These are phyloP conservation scores for Carassius carassius DNA, from an alignment of 2,113 vertebrate genomes.

Conservation along the genomic window DNA sequence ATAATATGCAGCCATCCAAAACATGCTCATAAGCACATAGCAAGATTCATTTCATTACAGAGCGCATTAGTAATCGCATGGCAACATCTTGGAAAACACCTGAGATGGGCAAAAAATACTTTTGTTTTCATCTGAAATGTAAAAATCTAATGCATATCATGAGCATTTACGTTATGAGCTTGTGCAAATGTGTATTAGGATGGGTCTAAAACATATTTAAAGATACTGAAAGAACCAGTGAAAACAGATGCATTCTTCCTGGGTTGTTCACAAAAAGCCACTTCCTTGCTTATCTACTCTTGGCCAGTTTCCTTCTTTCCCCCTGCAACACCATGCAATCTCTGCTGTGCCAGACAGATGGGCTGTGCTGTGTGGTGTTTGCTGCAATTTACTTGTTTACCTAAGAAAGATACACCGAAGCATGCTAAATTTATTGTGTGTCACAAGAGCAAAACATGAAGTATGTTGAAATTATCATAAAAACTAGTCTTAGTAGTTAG, in stretches of 20 bases:
- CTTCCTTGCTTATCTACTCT: background rate
- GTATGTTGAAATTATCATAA: background rate
- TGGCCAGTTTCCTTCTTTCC: background rate
- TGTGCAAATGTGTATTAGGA: background rate
- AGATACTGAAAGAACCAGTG: background rate
- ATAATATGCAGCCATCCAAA: too few species aligned
- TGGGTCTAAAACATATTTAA: background rate
- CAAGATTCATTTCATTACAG: too few species aligned
- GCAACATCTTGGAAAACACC: background rate
- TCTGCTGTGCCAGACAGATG: conserved; percentile 25
- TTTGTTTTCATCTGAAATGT: too few species aligned
- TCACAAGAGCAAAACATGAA: background rate
- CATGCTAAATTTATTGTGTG: background rate
- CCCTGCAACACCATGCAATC: conserved; percentile 1
- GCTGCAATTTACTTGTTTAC: conserved; percentile 26
- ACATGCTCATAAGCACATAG: too few species aligned
- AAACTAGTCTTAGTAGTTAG: background rate
- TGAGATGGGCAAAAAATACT: too few species aligned
- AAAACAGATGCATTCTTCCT: conserved; percentile 3
- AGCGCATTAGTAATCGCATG: background rate
- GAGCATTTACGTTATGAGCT: background rate
- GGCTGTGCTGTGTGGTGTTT: conserved; percentile 30
- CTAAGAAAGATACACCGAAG: background rate
- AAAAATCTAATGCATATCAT: too few species aligned
- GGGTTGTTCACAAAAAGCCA: background rate